Conservation (phyloP, 2,113 vertebrate genomes). For the Colossoma macropomum region DNA sequence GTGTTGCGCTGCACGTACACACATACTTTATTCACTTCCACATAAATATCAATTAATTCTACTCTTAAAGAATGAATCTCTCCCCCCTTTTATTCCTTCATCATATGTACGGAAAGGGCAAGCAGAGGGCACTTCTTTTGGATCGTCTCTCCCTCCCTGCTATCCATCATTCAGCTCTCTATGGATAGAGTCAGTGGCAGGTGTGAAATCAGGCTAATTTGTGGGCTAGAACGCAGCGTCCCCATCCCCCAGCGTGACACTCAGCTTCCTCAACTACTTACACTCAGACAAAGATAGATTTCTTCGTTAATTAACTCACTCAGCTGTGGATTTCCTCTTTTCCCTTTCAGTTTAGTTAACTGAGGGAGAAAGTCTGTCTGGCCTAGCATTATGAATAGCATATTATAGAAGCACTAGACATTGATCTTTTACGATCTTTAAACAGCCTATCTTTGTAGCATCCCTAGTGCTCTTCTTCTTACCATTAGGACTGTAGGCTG, state of each 20-base stretch:
- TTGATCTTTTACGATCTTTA: not conserved
- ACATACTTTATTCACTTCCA: constrained; percentile 11
- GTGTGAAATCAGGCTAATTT: constrained; percentile 82
- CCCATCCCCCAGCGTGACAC: constrained; percentile 62
- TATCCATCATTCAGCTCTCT: constrained; percentile 75
- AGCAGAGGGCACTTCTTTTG: constrained; percentile 66
- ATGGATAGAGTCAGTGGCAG: constrained; percentile 75
- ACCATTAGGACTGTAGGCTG: constrained; percentile 14
- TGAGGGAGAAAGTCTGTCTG: not conserved
- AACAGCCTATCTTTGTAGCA: not conserved
- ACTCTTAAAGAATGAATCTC: constrained; percentile 19
- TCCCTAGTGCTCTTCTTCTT: constrained; percentile 2
- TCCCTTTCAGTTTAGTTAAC: constrained; percentile 33
- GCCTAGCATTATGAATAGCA: constrained; percentile 23
- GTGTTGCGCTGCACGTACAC: constrained; percentile 24
- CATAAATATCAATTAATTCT: constrained; percentile 29
- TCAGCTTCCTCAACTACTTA: constrained; percentile 62
- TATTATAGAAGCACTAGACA: not conserved
- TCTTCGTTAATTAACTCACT: constrained; percentile 78
- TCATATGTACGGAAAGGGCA: constrained; percentile 62
- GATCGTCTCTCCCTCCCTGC: constrained; percentile 64
- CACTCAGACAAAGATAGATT: constrained; percentile 72
- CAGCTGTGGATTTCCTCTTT: constrained; percentile 38
- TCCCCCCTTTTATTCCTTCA: constrained; percentile 48
- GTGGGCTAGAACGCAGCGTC: constrained; percentile 65